These are phyloP conservation scores for Neopipo cinnamomea DNA, from an alignment of 2,113 vertebrate genomes.

Conservation along the genomic window DNA sequence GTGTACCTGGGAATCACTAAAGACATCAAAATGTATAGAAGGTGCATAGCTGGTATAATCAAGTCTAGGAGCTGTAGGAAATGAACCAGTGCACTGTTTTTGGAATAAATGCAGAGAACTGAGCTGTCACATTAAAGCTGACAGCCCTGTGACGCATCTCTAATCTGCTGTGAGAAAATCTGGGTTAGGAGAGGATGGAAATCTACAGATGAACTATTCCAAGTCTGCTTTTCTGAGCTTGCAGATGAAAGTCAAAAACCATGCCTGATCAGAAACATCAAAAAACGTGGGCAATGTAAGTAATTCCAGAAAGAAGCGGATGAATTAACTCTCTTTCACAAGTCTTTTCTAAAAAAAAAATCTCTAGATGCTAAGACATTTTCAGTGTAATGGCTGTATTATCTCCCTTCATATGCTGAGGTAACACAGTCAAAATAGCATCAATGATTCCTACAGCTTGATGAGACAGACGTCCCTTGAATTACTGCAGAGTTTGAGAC, in stretches of 20 bases:
- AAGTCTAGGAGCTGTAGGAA: background rate
- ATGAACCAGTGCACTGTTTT: background rate
- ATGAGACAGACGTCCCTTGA: background rate
- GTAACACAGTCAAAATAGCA: background rate
- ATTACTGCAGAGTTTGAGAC: background rate
- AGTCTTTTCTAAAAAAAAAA: background rate
- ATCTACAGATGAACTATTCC: background rate
- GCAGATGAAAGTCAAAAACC: background rate
- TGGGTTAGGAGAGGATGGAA: conserved; percentile 21
- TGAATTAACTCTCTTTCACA: background rate
- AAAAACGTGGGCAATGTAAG: background rate
- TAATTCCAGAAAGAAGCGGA: background rate
- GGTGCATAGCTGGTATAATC: background rate
- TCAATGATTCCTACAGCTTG: background rate
- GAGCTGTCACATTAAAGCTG: conserved; percentile 24
- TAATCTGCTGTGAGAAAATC: conserved; percentile 11
- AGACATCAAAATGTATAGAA: background rate
- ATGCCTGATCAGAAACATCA: background rate
- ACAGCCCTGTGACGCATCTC: background rate
- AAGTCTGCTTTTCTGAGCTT: background rate
- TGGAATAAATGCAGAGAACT: background rate
- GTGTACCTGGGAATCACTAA: background rate
- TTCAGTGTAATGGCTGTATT: background rate
- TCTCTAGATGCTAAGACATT: background rate
- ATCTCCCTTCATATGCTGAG: background rate